These are phyloP conservation scores for Ophion obscuratus DNA, from an alignment of 2,888 invertebrate genomes.

Conservation along the genomic window DNA sequence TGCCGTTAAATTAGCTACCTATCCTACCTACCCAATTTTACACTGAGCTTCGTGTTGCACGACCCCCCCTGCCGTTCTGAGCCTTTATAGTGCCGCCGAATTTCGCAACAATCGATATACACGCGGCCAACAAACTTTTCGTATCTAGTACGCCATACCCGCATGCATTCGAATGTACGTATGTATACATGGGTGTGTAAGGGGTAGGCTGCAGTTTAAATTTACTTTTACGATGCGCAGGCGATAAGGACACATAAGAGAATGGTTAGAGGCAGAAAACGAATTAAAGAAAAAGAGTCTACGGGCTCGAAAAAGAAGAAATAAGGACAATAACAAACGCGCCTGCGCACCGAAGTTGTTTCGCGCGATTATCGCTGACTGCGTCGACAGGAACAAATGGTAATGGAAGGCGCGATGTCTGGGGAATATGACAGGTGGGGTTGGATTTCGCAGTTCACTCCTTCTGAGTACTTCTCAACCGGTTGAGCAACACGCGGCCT, in stretches of 20 bases:
- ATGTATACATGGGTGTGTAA: background rate
- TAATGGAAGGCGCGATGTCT: background rate
- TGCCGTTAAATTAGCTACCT: constrained; percentile 63
- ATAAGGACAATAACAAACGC: constrained; percentile 28
- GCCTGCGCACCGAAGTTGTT: constrained; percentile 40
- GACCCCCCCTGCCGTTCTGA: background rate
- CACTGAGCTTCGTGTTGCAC: constrained; percentile 31
- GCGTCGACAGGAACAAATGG: background rate
- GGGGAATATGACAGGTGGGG: no score
- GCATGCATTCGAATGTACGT: background rate
- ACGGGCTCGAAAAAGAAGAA: background rate
- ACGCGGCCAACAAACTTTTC: constrained; percentile 57
- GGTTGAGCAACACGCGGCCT: no score
- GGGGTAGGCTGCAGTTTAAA: constrained; percentile 15
- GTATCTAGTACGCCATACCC: constrained; percentile 29
- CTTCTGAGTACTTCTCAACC: no score
- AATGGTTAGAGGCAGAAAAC: background rate
- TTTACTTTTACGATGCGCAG: constrained; percentile 36
- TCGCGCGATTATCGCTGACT: background rate
- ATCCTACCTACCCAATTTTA: constrained; percentile 63
- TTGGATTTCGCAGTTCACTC: no score
- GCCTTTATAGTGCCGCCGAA: background rate
- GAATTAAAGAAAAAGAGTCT: constrained; percentile 18
- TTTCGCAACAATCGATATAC: constrained; percentile 26
- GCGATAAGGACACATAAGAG: background rate